Evolutionary conservation across 2,797 vertebrate species (phyloP).

Genomic region (Parambassis ranga): DNA sequence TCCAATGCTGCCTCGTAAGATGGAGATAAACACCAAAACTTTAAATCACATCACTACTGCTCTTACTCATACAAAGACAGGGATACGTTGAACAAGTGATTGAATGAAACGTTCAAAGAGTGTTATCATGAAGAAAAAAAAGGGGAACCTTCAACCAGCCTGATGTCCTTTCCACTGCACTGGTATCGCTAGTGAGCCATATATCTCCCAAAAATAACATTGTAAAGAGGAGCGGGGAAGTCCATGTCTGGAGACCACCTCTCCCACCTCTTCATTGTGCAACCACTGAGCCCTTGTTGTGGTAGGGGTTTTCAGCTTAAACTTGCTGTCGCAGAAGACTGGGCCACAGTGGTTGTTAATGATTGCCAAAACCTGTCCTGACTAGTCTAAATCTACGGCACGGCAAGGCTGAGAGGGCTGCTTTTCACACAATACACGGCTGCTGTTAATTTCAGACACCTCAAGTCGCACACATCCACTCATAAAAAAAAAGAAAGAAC

Average conservation of each 20-base stretch:
- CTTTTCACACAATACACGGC: slow-evolving; percentile 64
- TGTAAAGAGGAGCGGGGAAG: slow-evolving; percentile 4
- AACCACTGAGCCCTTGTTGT: slow-evolving; percentile 51
- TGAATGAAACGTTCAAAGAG: background rate
- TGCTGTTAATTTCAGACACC: slow-evolving; percentile 54
- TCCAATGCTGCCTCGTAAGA: slow-evolving; percentile 99
- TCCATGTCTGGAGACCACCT: slow-evolving; percentile 21
- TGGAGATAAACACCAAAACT: slow-evolving; percentile 84
- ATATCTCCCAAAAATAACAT: background rate
- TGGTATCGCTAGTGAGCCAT: too few relatives aligned
- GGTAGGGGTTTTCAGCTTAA: slow-evolving; percentile 60
- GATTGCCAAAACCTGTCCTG: slow-evolving; percentile 83
- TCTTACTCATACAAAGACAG: background rate
- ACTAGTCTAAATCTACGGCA: slow-evolving; percentile 79
- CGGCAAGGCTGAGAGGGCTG: slow-evolving; percentile 56
- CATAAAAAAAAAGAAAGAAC: too few relatives aligned
- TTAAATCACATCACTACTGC: background rate
- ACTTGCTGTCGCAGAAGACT: slow-evolving; percentile 68
- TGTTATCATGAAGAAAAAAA: background rate
- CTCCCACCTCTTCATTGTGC: slow-evolving; percentile 8
- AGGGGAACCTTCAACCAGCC: too few relatives aligned
- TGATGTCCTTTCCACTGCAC: too few relatives aligned
- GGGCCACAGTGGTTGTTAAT: slow-evolving; percentile 80
- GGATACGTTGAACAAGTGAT: background rate
- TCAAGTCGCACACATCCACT: background rate